These are phyloP conservation scores for Hylyphantes graminicola DNA, from an alignment of 1,140 invertebrate genomes.

Conservation along the genomic window DNA sequence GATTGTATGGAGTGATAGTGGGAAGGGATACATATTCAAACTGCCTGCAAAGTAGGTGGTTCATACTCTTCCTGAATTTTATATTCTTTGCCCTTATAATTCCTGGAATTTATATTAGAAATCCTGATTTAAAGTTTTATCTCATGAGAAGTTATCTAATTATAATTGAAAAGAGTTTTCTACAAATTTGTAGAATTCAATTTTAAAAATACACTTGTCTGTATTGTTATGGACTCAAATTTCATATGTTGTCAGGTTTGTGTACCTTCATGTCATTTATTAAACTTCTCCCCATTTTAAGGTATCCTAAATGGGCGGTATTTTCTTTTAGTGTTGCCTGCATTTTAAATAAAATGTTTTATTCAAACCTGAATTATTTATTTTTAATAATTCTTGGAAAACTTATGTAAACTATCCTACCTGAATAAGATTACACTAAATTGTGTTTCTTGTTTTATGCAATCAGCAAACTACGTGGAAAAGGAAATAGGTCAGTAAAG, in stretches of 20 bases:
- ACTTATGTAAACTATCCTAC: neutral
- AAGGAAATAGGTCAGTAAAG: constrained; percentile 79
- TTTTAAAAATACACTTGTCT: neutral
- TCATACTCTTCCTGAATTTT: neutral
- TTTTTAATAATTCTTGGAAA: neutral
- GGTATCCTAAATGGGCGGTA: neutral
- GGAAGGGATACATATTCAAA: constrained; percentile 94
- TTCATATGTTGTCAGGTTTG: no score
- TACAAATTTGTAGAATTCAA: no score
- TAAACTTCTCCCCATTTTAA: no score
- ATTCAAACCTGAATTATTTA: neutral
- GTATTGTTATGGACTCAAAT: no score
- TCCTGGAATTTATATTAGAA: neutral
- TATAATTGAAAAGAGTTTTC: no score
- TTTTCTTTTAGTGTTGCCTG: neutral
- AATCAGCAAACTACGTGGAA: constrained; percentile 81
- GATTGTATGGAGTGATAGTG: constrained; percentile 92
- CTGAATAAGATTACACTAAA: neutral
- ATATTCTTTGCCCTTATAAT: neutral
- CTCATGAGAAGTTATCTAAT: no score
- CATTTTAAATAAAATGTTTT: neutral
- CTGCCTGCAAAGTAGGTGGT: constrained; percentile 93
- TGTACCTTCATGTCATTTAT: no score
- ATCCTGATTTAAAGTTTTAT: no score
- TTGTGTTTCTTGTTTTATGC: constrained; percentile 54